phyloP scores from a whole-genome alignment of 2,113 vertebrate genomes.

The Callospermophilus lateralis region DNA sequence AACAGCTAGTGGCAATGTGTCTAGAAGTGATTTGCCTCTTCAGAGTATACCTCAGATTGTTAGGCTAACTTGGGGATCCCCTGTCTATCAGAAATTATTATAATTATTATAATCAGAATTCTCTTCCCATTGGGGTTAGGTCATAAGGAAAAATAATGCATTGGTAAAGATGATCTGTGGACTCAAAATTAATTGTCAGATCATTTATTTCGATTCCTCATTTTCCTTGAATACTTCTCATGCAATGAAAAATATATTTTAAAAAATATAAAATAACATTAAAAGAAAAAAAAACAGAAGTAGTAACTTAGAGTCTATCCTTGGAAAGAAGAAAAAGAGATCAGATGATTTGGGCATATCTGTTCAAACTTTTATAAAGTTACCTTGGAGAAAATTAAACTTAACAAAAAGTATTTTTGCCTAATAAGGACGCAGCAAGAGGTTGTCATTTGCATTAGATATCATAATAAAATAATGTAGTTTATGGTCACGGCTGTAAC shows the following conservation, averaged over 20 bases:
- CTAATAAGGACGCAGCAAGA: conserved; percentile 26
- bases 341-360: background rate
- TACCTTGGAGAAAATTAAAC: conserved; percentile 53
- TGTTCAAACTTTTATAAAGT: background rate
- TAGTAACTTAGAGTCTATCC: background rate
- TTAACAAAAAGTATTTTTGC: conserved; percentile 37
- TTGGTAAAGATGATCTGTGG: conserved; percentile 24
- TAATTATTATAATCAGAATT: background rate
- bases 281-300: background rate
- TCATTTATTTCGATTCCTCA: conserved; percentile 51
- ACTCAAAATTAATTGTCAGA: conserved; percentile 40
- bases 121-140: background rate
- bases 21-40: too few relatives aligned
- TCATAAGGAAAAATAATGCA: background rate
- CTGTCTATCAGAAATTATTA: too few relatives aligned
- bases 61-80: too few relatives aligned
- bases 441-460: conserved; percentile 21
- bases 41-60: too few relatives aligned
- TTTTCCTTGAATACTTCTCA: conserved; percentile 2
- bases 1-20: too few relatives aligned
- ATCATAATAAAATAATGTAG: background rate
- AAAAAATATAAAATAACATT: too few relatives aligned
- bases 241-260: conserved; percentile 1
- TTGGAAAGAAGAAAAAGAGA: conserved; percentile 35
- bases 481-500: conserved; percentile 19